Conservation (phyloP, 2,113 vertebrate genomes). For the Bettongia penicillata region DNA sequence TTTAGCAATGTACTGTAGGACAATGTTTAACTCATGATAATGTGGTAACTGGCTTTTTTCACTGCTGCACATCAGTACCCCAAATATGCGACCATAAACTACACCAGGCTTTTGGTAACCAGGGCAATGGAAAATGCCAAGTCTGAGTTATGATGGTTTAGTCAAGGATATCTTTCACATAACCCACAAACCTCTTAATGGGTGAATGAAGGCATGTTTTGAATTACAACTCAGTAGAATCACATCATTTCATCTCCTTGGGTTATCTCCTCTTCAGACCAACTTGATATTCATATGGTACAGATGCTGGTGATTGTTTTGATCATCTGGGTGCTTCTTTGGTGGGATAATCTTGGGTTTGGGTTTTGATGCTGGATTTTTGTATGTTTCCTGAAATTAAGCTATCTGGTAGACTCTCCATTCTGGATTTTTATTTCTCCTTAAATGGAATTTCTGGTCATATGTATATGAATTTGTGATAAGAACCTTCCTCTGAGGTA, state of each 20-base stretch:
- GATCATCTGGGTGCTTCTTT: slow-evolving; percentile 63
- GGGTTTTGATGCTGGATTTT: slow-evolving; percentile 59
- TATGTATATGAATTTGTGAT: slow-evolving; percentile 2
- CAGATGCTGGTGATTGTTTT: slow-evolving; percentile 51
- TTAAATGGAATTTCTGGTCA: slow-evolving; percentile 49
- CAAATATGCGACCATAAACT: slow-evolving; percentile 48
- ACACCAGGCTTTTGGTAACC: slow-evolving; percentile 47
- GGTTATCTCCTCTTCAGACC: slow-evolving; percentile 65
- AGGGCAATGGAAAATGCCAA: slow-evolving; percentile 42
- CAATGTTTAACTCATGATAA: slow-evolving; percentile 31
- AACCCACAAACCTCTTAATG: slow-evolving; percentile 64
- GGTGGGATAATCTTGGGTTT: slow-evolving; percentile 64
- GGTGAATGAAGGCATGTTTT: slow-evolving; percentile 75
- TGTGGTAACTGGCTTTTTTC: slow-evolving; percentile 54
- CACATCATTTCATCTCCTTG: slow-evolving; percentile 48
- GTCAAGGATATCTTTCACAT: slow-evolving; percentile 47
- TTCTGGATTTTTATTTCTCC: slow-evolving; percentile 50
- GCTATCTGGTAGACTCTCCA: slow-evolving; percentile 34
- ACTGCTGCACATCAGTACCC: slow-evolving; percentile 3
- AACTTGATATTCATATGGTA: slow-evolving; percentile 55
- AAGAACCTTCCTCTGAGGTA: slow-evolving; percentile 22
- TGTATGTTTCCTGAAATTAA: slow-evolving; percentile 60
- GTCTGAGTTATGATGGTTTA: slow-evolving; percentile 56
- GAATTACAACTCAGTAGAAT: slow-evolving; percentile 74
- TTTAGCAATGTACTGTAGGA: neutral